phyloP scores from a whole-genome alignment of 2,113 vertebrate species.

The Casuarius casuarius region DNA sequence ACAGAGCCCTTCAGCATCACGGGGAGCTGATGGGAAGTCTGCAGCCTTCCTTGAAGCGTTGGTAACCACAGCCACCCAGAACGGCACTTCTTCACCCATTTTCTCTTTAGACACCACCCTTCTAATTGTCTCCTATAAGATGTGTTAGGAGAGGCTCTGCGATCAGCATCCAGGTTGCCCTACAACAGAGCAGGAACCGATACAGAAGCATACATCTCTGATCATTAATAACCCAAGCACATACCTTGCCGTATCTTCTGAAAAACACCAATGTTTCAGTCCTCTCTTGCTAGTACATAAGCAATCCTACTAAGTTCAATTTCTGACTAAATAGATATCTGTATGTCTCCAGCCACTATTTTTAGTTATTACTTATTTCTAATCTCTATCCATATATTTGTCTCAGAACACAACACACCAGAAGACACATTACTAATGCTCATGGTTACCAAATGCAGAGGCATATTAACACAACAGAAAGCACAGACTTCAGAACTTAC shows the following conservation, averaged over 20 bases:
- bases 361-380: neutral
- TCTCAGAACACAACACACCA: neutral
- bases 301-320: neutral
- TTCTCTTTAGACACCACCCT: neutral
- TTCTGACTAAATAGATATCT: neutral
- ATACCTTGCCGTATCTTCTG: neutral
- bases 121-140: accelerated
- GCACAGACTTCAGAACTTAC: neutral
- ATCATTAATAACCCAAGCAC: neutral
- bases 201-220: neutral
- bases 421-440: neutral
- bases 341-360: neutral
- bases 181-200: neutral
- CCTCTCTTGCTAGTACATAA: neutral
- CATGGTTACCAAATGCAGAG: neutral
- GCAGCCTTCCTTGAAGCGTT: neutral
- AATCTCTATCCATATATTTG: neutral
- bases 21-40: neutral
- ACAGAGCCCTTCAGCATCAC: neutral
- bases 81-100: accelerated
- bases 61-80: neutral
- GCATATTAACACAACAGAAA: neutral
- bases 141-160: neutral
- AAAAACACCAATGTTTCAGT: neutral
- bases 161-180: too few relatives aligned